These are phyloP conservation scores for Steinernema scapterisci DNA, from an alignment of 2,888 invertebrate species.

Conservation along the genomic window DNA sequence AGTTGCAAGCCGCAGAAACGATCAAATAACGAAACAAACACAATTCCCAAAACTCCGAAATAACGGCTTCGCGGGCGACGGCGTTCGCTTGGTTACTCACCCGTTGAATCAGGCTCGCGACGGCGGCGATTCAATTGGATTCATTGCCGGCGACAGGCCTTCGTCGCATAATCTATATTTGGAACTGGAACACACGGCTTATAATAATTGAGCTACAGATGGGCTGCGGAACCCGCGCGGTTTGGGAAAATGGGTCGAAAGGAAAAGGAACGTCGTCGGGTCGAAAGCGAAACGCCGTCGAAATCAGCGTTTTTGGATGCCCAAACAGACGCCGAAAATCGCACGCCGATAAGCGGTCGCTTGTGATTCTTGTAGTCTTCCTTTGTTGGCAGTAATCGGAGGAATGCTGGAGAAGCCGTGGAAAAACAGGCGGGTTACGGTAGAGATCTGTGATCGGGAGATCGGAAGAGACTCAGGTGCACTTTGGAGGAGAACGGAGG, in stretches of 20 bases:
- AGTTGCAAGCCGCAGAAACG: not conserved
- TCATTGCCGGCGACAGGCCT: not conserved
- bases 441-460: conserved; percentile 1
- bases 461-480: not conserved
- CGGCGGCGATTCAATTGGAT: not conserved
- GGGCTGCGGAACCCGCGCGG: not conserved
- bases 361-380: not conserved
- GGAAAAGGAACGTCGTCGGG: not conserved
- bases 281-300: not conserved
- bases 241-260: not conserved
- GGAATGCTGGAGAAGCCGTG: not conserved
- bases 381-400: not conserved
- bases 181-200: conserved; percentile 22
- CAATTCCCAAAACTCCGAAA: not conserved
- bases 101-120: not conserved
- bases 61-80: not conserved
- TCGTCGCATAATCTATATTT: conserved; percentile 1
- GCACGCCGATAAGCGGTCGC: conserved; percentile 8
- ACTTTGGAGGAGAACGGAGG: not conserved
- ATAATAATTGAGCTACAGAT: conserved; percentile 14
- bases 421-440: not conserved
- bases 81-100: not conserved
- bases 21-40: not conserved
- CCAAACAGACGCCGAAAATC: conserved; percentile 11
- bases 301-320: not conserved